A percentile compares a stretch with the other conserved stretches of the same genome.
Conservation (phyloP, 2,113 vertebrate genomes). For the Petaurus breviceps region DNA sequence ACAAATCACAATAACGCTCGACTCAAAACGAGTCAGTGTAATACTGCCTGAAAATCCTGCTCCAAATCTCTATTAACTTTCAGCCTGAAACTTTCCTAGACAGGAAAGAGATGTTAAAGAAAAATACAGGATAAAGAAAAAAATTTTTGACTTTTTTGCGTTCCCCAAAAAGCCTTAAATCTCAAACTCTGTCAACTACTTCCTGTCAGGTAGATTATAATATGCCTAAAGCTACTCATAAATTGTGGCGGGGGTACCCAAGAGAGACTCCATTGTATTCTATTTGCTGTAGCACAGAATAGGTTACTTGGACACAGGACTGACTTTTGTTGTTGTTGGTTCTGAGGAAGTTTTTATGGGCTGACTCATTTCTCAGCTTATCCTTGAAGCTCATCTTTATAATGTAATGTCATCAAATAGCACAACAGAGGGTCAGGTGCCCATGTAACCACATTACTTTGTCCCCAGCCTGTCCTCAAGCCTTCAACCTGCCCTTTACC, state of each 20-base stretch:
- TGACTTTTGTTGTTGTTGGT: neutral
- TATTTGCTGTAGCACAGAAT: neutral
- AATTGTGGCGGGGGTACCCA: neutral
- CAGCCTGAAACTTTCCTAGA: neutral
- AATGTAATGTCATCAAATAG: neutral
- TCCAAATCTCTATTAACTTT: neutral
- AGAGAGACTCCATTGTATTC: neutral
- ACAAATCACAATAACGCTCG: constrained; percentile 8
- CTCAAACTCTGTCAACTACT: neutral
- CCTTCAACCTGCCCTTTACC: neutral
- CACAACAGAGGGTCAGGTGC: neutral
- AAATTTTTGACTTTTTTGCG: neutral
- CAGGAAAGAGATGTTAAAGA: neutral
- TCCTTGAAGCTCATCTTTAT: neutral
- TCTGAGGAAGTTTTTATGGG: neutral
- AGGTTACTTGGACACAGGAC: neutral
- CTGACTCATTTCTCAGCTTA: neutral
- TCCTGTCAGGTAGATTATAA: neutral
- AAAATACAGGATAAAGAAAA: neutral
- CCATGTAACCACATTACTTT: neutral
- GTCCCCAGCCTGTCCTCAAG: no score
- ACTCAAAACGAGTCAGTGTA: neutral
- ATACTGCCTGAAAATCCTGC: neutral
- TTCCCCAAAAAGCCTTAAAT: neutral
- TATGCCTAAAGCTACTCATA: neutral